Percentiles rank a stretch among this genome's conserved stretches.
Conservation (phyloP, 2,888 invertebrate genomes). For the Geotrupes spiniger region DNA sequence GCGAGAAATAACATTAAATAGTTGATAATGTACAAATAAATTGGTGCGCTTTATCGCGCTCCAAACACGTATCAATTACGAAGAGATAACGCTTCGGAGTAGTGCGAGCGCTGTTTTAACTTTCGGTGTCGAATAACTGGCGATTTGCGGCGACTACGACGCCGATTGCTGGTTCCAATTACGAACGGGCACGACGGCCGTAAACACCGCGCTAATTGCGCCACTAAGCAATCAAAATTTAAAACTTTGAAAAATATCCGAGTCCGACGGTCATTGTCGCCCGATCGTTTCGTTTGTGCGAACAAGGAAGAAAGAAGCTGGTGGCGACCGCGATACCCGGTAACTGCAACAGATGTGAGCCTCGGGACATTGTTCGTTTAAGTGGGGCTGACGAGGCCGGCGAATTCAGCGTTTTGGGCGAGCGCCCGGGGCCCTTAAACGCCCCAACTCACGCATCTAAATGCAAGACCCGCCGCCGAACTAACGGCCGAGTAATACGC, state of each 20-base stretch:
- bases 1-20: slow-evolving; percentile 20
- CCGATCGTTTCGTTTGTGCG: slow-evolving; percentile 26
- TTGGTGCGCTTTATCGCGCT: slow-evolving; percentile 18
- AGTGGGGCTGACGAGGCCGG: slow-evolving; percentile 34
- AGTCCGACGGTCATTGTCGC: slow-evolving; percentile 33
- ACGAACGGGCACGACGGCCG: slow-evolving; percentile 30
- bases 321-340: slow-evolving; percentile 17
- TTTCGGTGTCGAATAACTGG: slow-evolving; percentile 15
- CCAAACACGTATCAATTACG: slow-evolving; percentile 11
- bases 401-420: slow-evolving; percentile 38
- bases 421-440: slow-evolving; percentile 36
- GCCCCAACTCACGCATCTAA: slow-evolving; percentile 40
- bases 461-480: slow-evolving; percentile 38
- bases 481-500: slow-evolving; percentile 38
- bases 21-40: slow-evolving; percentile 19
- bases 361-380: slow-evolving; percentile 35
- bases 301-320: slow-evolving; percentile 30
- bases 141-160: slow-evolving; percentile 10
- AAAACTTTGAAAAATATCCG: too few species aligned
- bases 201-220: slow-evolving; percentile 35
- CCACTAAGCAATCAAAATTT: too few species aligned
- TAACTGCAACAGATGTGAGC: slow-evolving; percentile 39
- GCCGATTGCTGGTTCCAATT: slow-evolving; percentile 29
- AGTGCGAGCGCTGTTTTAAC: slow-evolving; percentile 6
- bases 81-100: slow-evolving; percentile 13